These are phyloP conservation scores for Patiria miniata DNA, from an alignment of 35 echinoderm and acorn worm genomes.

Conservation along the genomic window DNA sequence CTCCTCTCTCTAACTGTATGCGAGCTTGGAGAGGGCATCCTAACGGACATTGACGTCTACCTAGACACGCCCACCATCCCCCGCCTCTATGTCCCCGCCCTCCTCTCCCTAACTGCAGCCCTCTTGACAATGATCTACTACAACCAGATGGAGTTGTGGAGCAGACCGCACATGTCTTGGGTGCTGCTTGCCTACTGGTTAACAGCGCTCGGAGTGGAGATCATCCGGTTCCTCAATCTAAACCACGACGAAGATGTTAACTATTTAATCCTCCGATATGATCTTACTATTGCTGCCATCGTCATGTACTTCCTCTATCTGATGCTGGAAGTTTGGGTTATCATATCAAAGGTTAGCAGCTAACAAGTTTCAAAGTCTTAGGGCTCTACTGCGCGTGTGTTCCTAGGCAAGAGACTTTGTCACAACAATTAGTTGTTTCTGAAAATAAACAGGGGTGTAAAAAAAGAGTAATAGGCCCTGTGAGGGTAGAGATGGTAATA, in stretches of 20 bases:
- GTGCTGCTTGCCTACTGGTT: slow-evolving; percentile 81
- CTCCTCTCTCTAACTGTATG: slow-evolving; percentile 34
- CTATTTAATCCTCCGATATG: slow-evolving; percentile 25
- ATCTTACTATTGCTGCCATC: slow-evolving; percentile 33
- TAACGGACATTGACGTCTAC: slow-evolving; percentile 47
- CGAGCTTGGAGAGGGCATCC: slow-evolving; percentile 59
- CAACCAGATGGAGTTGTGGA: slow-evolving; percentile 74
- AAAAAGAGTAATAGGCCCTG: too few species aligned
- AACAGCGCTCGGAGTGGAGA: slow-evolving; percentile 33
- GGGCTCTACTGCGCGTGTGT: too few species aligned
- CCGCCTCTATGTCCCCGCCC: slow-evolving; percentile 69
- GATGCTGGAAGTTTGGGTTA: slow-evolving; percentile 19
- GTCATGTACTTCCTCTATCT: slow-evolving; percentile 11
- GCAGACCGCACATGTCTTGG: slow-evolving; percentile 45
- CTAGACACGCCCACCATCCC: slow-evolving; percentile 42
- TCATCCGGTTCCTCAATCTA: slow-evolving; percentile 24
- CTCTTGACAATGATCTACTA: slow-evolving; percentile 73
- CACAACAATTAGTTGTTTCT: neutral
- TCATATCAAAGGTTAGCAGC: slow-evolving; percentile 34
- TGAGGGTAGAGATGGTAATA: too few species aligned
- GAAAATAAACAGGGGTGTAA: neutral
- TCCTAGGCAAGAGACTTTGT: too few species aligned
- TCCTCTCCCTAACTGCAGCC: slow-evolving; percentile 35
- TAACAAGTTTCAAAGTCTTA: too few species aligned
- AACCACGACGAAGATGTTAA: neutral